Conservation (phyloP, 2,797 vertebrate species). For the Bradypodion ventrale region DNA sequence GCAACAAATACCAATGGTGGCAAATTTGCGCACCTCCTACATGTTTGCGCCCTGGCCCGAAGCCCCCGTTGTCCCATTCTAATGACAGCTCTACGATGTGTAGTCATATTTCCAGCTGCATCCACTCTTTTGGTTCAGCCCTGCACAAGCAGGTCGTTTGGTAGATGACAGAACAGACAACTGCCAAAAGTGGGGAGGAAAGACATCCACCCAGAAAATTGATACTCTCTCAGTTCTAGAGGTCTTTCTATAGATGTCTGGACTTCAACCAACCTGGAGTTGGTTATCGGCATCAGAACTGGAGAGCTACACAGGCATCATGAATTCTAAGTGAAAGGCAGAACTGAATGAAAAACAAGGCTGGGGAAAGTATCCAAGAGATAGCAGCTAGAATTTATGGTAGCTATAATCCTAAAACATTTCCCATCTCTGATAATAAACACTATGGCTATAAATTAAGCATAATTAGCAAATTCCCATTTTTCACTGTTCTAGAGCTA, state of each 20-base stretch:
- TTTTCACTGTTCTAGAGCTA: not conserved
- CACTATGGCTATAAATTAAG: not conserved
- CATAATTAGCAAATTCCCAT: too few species aligned
- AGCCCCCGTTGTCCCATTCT: too few species aligned
- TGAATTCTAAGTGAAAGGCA: not conserved
- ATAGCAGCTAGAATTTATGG: not conserved
- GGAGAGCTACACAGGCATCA: too few species aligned
- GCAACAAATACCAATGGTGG: too few species aligned
- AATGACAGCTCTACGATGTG: too few species aligned
- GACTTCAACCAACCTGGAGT: not conserved
- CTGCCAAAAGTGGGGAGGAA: not conserved
- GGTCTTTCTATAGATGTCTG: not conserved
- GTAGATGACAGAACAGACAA: too few species aligned
- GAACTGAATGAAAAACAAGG: too few species aligned
- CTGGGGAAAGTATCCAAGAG: not conserved
- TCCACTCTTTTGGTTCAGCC: not conserved
- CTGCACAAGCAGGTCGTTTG: not conserved
- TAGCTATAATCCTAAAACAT: not conserved
- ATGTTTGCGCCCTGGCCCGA: too few species aligned
- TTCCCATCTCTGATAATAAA: not conserved
- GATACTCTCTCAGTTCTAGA: not conserved
- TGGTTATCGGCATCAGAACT: not conserved
- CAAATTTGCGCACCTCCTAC: too few species aligned
- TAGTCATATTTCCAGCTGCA: too few species aligned
- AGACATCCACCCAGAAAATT: not conserved